Conservation (phyloP, 1,140 invertebrate species). For the Myzus persicae region DNA sequence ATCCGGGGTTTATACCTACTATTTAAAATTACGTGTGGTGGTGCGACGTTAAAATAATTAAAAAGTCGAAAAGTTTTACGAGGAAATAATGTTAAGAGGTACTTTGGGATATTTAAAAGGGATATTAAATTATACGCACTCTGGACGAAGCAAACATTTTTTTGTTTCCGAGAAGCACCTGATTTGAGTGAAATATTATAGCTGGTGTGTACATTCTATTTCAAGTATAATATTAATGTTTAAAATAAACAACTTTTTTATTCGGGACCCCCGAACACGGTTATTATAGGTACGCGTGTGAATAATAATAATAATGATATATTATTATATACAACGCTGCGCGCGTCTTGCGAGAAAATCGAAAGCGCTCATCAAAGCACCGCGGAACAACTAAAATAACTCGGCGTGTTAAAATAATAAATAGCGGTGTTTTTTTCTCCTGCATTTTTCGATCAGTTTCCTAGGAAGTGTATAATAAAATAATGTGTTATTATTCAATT, state of each 20-base stretch:
- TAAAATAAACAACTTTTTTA: background rate
- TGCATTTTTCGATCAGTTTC: background rate
- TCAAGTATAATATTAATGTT: background rate
- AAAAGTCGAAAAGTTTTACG: background rate
- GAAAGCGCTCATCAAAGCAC: background rate
- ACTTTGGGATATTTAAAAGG: background rate
- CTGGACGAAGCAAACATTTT: background rate
- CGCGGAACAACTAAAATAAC: background rate
- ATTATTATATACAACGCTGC: background rate
- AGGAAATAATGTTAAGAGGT: background rate
- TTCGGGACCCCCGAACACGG: background rate
- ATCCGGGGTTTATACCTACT: background rate
- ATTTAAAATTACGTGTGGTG: background rate
- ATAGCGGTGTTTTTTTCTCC: background rate
- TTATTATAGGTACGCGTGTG: background rate
- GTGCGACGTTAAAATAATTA: conserved; percentile 5
- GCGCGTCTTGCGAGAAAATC: background rate
- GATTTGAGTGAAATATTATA: background rate
- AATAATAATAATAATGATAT: background rate
- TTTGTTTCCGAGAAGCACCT: background rate
- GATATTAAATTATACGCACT: background rate
- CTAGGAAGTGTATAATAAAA: background rate
- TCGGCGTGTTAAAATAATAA: background rate
- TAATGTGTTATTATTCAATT: no score
- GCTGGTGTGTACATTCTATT: background rate